Evolutionary conservation across 1,140 invertebrate species (phyloP), one percentile per base, ranked within the genome.

Genomic region (Trichonephila inaurata): DNA sequence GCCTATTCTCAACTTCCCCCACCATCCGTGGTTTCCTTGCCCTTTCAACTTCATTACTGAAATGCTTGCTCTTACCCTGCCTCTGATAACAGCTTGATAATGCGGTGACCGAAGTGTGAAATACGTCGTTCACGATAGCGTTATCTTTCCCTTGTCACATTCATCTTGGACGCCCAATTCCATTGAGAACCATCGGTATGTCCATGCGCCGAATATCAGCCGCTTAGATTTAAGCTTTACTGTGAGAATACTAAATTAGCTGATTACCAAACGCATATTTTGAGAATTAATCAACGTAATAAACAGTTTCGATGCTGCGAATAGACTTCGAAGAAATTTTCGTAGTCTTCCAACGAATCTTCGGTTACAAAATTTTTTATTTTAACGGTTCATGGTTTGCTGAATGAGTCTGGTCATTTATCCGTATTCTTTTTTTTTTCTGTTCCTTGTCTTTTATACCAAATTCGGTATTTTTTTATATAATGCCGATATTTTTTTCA

Each of bases 31-130:
- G 83, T 88, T 88, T 88, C 60, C 86, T 88, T 64, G 60, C 86
- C 61, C 51, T 91, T 82, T 60, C 77, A 77, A 81, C 89, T 91
- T 91, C 89, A 91, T 91, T 91, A 91, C 69, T 60, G 89, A 91
- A 91, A 91, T 91, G 60, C 72, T 58, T 64, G 58, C 60, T 87
- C 60, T 87, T 60, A 61, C n/a, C 85, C 60, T 28, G 24, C 69
- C 72, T 61, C 44, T 81, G 88, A 89, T 89, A 89, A 66, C 62
- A 44, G 86, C 60, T 62, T 89, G 88, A 81, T 60, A 91, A 64
- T 69, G 64, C 14, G 62, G 62, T 33, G 66, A 81, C 18, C 58
- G 72, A 33, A 44, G 89, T 91, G 89, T 82, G 89, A 91, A 91
- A 91, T 72, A 33, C 89, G 61, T 62, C 89, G 51, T 81, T 82